Conservation (phyloP, 1,140 invertebrate genomes). For the Sminthurides bifidus region DNA sequence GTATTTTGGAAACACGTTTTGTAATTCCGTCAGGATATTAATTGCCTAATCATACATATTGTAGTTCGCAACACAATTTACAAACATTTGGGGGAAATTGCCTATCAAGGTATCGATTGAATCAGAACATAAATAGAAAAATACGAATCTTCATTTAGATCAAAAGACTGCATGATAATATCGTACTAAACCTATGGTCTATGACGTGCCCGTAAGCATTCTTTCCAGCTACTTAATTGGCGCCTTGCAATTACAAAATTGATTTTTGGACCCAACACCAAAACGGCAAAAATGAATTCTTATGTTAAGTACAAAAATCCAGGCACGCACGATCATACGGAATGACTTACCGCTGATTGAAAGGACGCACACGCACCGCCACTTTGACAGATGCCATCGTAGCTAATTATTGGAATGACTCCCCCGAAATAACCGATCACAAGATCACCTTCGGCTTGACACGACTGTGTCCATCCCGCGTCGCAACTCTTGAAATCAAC, state of each 20-base stretch:
- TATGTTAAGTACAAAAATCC: constrained; percentile 27
- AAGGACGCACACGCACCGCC: constrained; percentile 64
- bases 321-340: neutral
- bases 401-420: neutral
- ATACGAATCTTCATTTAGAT: no score
- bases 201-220: neutral
- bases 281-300: neutral
- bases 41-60: no score
- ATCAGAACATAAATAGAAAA: no score
- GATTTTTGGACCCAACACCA: neutral
- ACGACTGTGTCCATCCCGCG: neutral
- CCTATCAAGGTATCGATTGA: no score
- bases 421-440: neutral
- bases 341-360: constrained; percentile 57
- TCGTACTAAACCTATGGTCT: neutral
- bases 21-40: no score
- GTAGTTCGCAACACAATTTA: no score
- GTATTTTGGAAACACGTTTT: no score
- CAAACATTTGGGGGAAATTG: no score
- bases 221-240: neutral
- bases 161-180: no score
- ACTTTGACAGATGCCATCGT: constrained; percentile 67
- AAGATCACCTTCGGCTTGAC: neutral
- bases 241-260: neutral
- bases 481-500: neutral